Base-by-base conservation (phyloP, 2,113 vertebrate species). In the Orthonyx spaldingii region DNA sequence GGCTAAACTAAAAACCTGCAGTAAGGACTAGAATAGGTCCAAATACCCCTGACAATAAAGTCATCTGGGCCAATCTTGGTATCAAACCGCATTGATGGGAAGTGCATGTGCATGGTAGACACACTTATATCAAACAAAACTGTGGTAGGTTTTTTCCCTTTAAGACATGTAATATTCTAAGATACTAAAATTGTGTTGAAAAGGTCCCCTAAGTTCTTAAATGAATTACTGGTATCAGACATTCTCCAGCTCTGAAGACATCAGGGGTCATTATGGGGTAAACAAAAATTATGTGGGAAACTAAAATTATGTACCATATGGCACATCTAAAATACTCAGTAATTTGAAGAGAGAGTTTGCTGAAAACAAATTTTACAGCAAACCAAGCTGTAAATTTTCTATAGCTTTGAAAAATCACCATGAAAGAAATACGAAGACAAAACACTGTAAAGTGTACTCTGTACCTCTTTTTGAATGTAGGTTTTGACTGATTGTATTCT, bases 281-380 rank as follows among this genome's bases (percentile, higher is more conserved):
- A 93, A 74, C n/a, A 95, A 86, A 76, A 86, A 46, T 85, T 72
- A 61, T 37, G 46, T 55, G 37, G 59, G 37, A 92, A 90, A 71
- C 17, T 91, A 90, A 91, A 93, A 81, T 92, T 84, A 66, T 41
- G 35, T 49, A 85, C 72, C 92, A 87, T 91, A 93, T 94, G 94
- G 74, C 42, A 89, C 6, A 5, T 84, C 35, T 95, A 26, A 97
- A 94, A 92, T 60, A 92, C 39, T 76, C 55, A 66, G 42, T 81
- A 66, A 81, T 93, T 97, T 69, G 71, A 66, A 81, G 50, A 84
- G 89, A 44, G 11, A 42, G 64, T 90, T 96, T 92, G 80, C 41
- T 90, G 50, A 92, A 95, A 97, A 91, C 42, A 84, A 80, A 94
- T 77, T 80, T 89, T 84, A 33, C 27, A 71, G 72, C 42, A 79